A percentile compares a stretch with the other conserved stretches of the same genome.
Evolutionary conservation across 2,113 vertebrate species (phyloP).

Genomic region (Macquaria australasica): DNA sequence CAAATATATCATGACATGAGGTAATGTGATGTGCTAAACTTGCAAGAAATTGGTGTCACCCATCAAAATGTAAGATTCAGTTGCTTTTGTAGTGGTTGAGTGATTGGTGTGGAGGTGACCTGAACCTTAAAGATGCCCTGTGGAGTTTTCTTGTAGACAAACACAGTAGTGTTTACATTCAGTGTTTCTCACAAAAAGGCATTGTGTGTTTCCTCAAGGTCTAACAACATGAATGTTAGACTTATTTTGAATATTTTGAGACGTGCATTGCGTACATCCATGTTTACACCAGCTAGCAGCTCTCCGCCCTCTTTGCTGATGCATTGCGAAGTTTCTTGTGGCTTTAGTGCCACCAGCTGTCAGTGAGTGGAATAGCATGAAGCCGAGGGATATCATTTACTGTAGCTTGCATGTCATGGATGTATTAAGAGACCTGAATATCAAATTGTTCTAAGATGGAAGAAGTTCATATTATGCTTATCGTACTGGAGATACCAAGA

Average conservation of each 20-base stretch:
- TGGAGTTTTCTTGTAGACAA: not conserved
- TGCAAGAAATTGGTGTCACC: not conserved
- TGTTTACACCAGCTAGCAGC: not conserved
- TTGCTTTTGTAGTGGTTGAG: not conserved
- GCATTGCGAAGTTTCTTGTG: not conserved
- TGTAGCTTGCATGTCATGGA: not conserved
- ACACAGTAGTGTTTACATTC: not conserved
- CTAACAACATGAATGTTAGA: no score
- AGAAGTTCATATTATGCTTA: not conserved
- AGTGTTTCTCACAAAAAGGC: no score
- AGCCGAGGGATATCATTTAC: not conserved
- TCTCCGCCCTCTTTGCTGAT: not conserved
- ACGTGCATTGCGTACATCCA: not conserved
- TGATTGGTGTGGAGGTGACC: not conserved
- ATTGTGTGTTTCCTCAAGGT: no score
- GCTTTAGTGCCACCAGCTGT: not conserved
- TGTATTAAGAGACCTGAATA: not conserved
- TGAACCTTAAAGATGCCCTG: constrained; percentile 14
- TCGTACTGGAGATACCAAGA: not conserved
- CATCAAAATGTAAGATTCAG: not conserved
- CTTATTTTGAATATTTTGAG: not conserved
- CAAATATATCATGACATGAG: not conserved
- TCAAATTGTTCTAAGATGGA: not conserved
- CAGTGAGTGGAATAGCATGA: not conserved
- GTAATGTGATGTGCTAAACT: not conserved